Conservation (phyloP, 2,113 vertebrate genomes). For the Scatophagus argus region DNA sequence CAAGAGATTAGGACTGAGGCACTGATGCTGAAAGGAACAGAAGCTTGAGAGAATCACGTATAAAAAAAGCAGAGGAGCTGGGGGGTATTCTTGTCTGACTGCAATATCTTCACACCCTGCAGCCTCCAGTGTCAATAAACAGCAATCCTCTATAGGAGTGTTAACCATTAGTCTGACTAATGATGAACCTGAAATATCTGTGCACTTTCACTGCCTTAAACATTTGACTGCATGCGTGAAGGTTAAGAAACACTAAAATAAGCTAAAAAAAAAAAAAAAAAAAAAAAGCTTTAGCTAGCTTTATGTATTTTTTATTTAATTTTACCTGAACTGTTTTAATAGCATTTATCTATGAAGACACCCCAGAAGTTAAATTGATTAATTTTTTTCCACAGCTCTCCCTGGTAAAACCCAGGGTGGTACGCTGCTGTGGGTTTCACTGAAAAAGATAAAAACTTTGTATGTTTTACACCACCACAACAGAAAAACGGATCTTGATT, state of each 20-base stretch:
- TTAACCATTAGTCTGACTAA: constrained; percentile 50
- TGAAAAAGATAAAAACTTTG: constrained; percentile 33
- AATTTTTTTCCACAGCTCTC: constrained; percentile 11
- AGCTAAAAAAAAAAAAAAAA: background rate
- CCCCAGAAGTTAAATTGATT: constrained; percentile 30
- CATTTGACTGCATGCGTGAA: background rate
- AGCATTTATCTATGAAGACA: background rate
- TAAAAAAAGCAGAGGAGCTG: constrained; percentile 25
- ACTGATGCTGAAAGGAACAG: constrained; percentile 62
- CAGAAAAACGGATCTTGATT: constrained; percentile 65
- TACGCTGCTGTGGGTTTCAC: too few species aligned
- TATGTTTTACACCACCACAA: constrained; percentile 48
- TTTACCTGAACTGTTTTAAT: constrained; percentile 15
- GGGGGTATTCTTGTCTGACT: constrained; percentile 58
- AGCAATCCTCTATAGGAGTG: constrained; percentile 35
- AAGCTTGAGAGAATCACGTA: constrained; percentile 57
- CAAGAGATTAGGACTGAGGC: constrained; percentile 64
- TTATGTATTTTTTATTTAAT: background rate
- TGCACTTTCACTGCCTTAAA: background rate
- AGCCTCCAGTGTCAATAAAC: constrained; percentile 53
- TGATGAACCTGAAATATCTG: constrained; percentile 29
- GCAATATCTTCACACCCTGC: constrained; percentile 67
- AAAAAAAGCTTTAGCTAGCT: too few species aligned
- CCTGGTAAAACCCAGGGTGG: constrained; percentile 40
- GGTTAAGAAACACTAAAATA: background rate